Evolutionary conservation across 2,113 vertebrate species (phyloP).

Genomic region (Brachyistius frenatus): DNA sequence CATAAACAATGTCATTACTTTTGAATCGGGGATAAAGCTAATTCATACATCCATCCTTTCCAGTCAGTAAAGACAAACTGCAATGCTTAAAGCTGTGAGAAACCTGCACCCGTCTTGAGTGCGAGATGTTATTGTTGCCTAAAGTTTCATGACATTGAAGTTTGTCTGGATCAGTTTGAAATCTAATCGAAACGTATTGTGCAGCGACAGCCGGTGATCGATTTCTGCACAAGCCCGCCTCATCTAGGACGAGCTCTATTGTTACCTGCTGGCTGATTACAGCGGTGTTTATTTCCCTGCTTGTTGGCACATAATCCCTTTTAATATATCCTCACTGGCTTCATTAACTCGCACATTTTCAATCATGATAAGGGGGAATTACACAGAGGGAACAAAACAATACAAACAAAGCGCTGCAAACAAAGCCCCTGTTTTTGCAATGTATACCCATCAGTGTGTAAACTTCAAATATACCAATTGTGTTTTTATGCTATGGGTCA

Average conservation of each 20-base stretch:
- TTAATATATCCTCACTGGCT: slow-evolving; percentile 28
- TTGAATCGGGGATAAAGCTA: no score
- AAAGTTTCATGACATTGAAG: no score
- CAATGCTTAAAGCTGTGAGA: no score
- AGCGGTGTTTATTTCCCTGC: slow-evolving; percentile 35
- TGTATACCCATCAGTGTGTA: slow-evolving; percentile 26
- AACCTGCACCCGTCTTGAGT: no score
- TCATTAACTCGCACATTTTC: slow-evolving; percentile 60
- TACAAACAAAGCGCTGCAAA: slow-evolving; percentile 51
- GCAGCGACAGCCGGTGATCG: background rate
- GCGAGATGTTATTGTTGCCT: no score
- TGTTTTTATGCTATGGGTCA: background rate
- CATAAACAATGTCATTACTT: no score
- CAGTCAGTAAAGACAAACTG: no score
- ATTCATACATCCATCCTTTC: no score
- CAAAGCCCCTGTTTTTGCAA: slow-evolving; percentile 8
- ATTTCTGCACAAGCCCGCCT: background rate
- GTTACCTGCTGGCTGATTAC: slow-evolving; percentile 50
- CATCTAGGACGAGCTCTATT: background rate
- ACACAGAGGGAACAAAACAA: slow-evolving; percentile 44
- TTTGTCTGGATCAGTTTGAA: no score
- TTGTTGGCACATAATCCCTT: slow-evolving; percentile 46
- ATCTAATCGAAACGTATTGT: background rate
- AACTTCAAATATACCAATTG: slow-evolving; percentile 33
- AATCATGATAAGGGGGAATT: slow-evolving; percentile 63